phyloP scores from a whole-genome alignment of 2,113 vertebrate genomes.

The Xenopus tropicalis region UCB_Xtro_10.0 CM004444.2:163430001-163430500 shows the following conservation, averaged over 20 bases:
- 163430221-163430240: conserved; percentile 47
- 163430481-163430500: no score
- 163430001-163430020: background rate
- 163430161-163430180: conserved; percentile 44
- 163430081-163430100: conserved; percentile 1
- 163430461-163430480: no score
- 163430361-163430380: conserved; percentile 46
- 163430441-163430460: no score
- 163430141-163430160: conserved; percentile 34
- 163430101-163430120: conserved; percentile 26
- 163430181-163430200: conserved; percentile 31
- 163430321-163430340: conserved; percentile 46
- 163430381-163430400: conserved; percentile 20
- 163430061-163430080: background rate
- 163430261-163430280: conserved; percentile 50
- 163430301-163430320: conserved; percentile 50
- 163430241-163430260: conserved; percentile 53
- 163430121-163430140: conserved; percentile 30
- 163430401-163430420: background rate
- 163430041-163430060: conserved; percentile 23
- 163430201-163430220: conserved; percentile 37
- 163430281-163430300: conserved; percentile 54
- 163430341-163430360: conserved; percentile 56
- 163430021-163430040: conserved; percentile 5
- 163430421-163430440: no score